phyloP scores from a whole-genome alignment of 2,888 invertebrate genomes.

The Limulus polyphemus region DNA sequence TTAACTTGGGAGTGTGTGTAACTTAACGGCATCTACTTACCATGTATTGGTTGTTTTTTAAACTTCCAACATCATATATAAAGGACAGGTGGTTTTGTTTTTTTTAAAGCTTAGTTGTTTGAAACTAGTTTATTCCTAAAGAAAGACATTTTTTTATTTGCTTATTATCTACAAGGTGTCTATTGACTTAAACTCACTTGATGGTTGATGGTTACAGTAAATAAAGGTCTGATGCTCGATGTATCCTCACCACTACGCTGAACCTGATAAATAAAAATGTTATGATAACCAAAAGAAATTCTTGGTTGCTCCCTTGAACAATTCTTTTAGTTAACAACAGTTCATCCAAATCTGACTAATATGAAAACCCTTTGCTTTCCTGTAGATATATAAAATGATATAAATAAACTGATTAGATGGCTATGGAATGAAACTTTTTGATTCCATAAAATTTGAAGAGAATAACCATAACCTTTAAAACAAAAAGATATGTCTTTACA shows the following conservation, averaged over 20 bases:
- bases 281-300: not conserved
- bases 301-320: conserved; percentile 1
- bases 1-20: no score
- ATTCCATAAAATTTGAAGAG: no score
- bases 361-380: no score
- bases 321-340: not conserved
- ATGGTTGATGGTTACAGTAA: conserved; percentile 57
- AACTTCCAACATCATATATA: no score
- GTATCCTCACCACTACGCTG: conserved; percentile 51
- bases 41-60: no score
- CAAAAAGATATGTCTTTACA: no score
- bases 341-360: not conserved
- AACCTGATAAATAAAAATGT: conserved; percentile 31
- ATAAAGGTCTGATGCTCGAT: conserved; percentile 52
- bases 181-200: conserved; percentile 37
- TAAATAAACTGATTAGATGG: not conserved
- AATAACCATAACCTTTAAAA: no score
- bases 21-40: no score
- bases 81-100: no score
- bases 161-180: not conserved
- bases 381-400: not conserved
- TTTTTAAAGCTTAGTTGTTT: no score
- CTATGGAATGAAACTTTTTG: no score
- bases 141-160: not conserved
- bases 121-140: not conserved